Percentiles rank a stretch among this genome's conserved stretches.
These are phyloP conservation scores for Chroicocephalus ridibundus DNA, from an alignment of 2,113 vertebrate species.

Conservation along the genomic window DNA sequence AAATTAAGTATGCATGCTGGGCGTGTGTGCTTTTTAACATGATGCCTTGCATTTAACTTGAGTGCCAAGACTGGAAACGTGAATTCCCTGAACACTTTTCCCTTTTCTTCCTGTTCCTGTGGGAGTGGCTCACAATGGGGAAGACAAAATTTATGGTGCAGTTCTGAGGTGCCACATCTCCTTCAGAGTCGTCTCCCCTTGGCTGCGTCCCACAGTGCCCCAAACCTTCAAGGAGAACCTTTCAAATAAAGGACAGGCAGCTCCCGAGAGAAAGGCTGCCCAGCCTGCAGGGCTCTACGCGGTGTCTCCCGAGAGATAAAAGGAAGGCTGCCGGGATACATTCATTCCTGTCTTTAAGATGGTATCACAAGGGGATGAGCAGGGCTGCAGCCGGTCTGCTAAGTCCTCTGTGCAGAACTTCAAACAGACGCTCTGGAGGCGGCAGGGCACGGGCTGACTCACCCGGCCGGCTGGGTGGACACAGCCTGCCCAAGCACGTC, in stretches of 20 bases:
- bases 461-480: background rate
- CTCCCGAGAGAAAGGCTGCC: background rate
- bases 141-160: background rate
- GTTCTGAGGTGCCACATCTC: background rate
- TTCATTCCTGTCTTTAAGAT: conserved; percentile 7
- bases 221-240: background rate
- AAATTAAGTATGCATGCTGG: background rate
- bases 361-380: conserved; percentile 30
- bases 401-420: background rate
- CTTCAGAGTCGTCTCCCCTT: background rate
- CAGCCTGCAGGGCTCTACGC: background rate
- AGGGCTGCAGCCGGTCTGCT: conserved; percentile 11
- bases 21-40: background rate
- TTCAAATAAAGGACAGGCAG: background rate
- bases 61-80: background rate
- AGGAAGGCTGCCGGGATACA: background rate
- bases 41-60: background rate
- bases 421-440: background rate
- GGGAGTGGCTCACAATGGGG: background rate
- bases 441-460: background rate
- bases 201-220: background rate
- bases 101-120: background rate
- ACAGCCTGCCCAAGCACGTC: background rate
- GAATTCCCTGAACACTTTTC: background rate
- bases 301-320: conserved; percentile 1